These are phyloP conservation scores for Azemiops feae DNA, from an alignment of 2,113 vertebrate genomes.

Conservation along the genomic window DNA sequence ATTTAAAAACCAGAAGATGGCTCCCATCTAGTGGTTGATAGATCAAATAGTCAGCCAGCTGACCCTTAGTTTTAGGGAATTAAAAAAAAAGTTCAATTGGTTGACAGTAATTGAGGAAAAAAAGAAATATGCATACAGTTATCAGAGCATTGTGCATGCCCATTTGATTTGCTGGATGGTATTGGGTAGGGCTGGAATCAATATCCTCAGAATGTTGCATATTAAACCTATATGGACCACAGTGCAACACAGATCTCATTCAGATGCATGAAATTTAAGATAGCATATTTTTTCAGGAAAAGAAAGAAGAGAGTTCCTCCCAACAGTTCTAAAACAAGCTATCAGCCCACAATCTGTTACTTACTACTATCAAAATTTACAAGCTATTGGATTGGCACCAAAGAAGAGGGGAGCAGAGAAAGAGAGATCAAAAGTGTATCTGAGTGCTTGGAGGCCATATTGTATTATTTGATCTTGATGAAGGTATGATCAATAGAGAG, in stretches of 20 bases:
- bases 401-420: not conserved
- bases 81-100: not conserved
- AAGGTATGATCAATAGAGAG: not conserved
- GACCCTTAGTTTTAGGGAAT: not conserved
- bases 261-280: not conserved
- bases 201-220: not conserved
- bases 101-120: not conserved
- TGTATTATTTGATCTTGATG: not conserved
- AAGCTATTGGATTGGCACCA: not conserved
- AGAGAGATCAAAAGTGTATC: not conserved
- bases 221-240: not conserved
- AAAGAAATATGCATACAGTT: not conserved
- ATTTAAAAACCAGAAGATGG: not conserved
- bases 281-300: not conserved
- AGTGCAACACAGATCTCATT: not conserved
- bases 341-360: not conserved
- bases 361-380: not conserved
- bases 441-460: not conserved
- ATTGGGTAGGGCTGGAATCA: not conserved
- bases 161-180: not conserved
- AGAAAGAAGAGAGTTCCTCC: not conserved
- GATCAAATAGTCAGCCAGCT: not conserved
- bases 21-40: not conserved
- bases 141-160: not conserved
- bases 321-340: not conserved